Conservation (phyloP, 2,888 invertebrate genomes). For the Mimas tiliae region DNA sequence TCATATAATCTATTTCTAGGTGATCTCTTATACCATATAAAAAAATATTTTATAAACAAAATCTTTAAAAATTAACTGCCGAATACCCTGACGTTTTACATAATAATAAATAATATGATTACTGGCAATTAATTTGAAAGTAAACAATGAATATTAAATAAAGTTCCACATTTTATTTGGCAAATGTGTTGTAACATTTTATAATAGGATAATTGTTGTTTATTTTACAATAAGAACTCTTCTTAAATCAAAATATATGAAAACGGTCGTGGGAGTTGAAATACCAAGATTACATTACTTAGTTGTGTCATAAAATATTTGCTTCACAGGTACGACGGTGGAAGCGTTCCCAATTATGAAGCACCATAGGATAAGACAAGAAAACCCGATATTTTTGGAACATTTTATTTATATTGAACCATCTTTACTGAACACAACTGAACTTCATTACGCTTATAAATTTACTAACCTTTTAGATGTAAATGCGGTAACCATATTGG, state of each 20-base stretch:
- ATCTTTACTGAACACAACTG: constrained; percentile 65
- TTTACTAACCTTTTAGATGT: constrained; percentile 62
- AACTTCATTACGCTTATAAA: constrained; percentile 76
- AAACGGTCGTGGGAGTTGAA: neutral
- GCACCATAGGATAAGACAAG: constrained; percentile 42
- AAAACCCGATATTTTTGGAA: constrained; percentile 77
- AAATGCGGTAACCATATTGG: constrained; percentile 37
- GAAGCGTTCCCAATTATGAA: constrained; percentile 69
- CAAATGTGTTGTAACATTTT: neutral
- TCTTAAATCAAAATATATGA: neutral
- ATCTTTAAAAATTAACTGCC: too few relatives aligned
- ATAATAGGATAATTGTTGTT: neutral
- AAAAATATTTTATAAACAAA: too few relatives aligned
- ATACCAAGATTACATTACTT: neutral
- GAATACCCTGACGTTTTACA: neutral
- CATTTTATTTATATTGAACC: constrained; percentile 62
- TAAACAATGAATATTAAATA: neutral
- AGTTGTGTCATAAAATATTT: neutral
- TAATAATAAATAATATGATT: neutral
- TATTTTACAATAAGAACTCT: neutral
- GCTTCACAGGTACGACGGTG: constrained; percentile 68
- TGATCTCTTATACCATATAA: too few relatives aligned
- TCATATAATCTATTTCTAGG: too few relatives aligned
- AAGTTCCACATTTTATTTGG: neutral
- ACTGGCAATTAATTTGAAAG: neutral